Percentiles rank a stretch among this genome's conserved stretches.
These are phyloP conservation scores for Ylistrum balloti DNA, from an alignment of 1,140 invertebrate genomes.

Conservation along the genomic window DNA sequence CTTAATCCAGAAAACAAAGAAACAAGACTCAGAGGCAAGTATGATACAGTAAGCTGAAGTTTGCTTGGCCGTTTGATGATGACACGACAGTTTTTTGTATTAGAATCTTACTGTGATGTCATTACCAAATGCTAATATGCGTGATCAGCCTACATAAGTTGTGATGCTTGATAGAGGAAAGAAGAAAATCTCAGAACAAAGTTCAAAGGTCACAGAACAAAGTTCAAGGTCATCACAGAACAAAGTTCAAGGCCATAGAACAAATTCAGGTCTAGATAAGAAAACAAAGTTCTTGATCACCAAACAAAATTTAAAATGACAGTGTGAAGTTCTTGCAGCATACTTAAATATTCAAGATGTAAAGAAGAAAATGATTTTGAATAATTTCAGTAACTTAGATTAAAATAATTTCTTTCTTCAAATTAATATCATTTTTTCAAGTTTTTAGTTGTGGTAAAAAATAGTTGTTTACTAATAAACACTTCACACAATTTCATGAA, in stretches of 20 bases:
- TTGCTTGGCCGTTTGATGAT: neutral
- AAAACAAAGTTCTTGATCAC: neutral
- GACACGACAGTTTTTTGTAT: neutral
- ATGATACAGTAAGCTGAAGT: neutral
- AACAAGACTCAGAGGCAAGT: slow-evolving; percentile 14
- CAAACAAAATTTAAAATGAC: neutral
- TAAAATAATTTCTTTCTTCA: too few species aligned
- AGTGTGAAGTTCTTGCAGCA: too few species aligned
- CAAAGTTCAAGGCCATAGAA: neutral
- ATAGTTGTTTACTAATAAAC: too few species aligned
- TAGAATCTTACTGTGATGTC: neutral
- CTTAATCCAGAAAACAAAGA: neutral
- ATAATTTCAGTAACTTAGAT: too few species aligned
- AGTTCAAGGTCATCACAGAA: neutral
- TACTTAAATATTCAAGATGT: too few species aligned
- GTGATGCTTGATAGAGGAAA: slow-evolving; percentile 16
- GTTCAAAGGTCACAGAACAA: neutral
- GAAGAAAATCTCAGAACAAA: neutral
- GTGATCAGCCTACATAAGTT: neutral
- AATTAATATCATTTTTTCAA: too few species aligned
- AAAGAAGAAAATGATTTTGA: too few species aligned
- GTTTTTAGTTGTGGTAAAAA: too few species aligned
- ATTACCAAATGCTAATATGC: neutral
- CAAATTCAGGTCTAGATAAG: neutral
- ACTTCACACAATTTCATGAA: too few species aligned